Evolutionary conservation across 2,113 vertebrate species (phyloP), one percentile per base, ranked within the genome.

Genomic region (Tricholaema leucomelas): DNA sequence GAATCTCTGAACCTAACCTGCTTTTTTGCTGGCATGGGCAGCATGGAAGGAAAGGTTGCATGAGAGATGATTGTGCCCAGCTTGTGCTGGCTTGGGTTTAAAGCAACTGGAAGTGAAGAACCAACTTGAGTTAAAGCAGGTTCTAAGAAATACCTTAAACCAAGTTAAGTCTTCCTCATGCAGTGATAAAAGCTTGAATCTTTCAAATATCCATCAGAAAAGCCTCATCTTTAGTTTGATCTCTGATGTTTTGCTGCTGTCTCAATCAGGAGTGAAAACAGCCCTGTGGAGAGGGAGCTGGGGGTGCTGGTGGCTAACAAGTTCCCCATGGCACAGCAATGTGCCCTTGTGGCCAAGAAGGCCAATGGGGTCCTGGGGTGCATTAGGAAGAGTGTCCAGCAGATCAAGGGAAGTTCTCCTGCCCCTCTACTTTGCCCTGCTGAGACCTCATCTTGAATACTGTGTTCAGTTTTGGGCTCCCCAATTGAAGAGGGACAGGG

Each of bases 261-360:
- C 78, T 38, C 35, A 2, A 0, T 5, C 12, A 5, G 86, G 59
- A 46, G 44, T 0, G 44, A n/a, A n/a, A n/a, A n/a, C n/a, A n/a
- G n/a, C n/a, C n/a, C n/a, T n/a, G n/a, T n/a, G n/a, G n/a, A n/a
- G n/a, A n/a, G n/a, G n/a, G n/a, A n/a, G n/a, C n/a, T n/a, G n/a
- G n/a, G n/a, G n/a, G n/a, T n/a, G n/a, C n/a, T n/a, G n/a, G n/a
- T n/a, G n/a, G n/a, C n/a, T n/a, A n/a, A n/a, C n/a, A n/a, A n/a
- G n/a, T n/a, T n/a, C n/a, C n/a, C n/a, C n/a, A n/a, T n/a, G n/a
- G n/a, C n/a, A n/a, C n/a, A n/a, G n/a, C n/a, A n/a, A n/a, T n/a
- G n/a, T n/a, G n/a, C n/a, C n/a, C n/a, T n/a, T n/a, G n/a, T n/a
- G n/a, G n/a, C n/a, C n/a, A n/a, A n/a, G n/a, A n/a, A n/a, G n/a